A percentile compares a stretch with the other conserved stretches of the same genome.
Evolutionary conservation across 1,140 invertebrate genomes (phyloP).

Genomic region (Drosophila lacteicornis): DNA sequence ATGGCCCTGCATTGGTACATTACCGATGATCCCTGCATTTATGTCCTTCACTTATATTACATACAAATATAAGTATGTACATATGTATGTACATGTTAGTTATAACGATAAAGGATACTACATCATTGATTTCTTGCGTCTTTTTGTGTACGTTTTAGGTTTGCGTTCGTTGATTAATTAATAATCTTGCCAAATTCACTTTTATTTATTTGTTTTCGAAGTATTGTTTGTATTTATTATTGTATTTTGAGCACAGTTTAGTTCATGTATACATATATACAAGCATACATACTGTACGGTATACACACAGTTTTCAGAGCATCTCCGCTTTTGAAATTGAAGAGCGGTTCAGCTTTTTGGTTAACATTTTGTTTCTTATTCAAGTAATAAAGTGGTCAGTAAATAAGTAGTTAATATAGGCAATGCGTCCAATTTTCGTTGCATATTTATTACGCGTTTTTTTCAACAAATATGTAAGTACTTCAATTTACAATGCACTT

Average conservation of each 20-base stretch:
- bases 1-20: too few relatives aligned
- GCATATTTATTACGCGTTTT: background rate
- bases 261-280: slow-evolving; percentile 3
- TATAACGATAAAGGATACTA: background rate
- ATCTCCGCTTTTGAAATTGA: slow-evolving; percentile 7
- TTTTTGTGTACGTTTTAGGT: background rate
- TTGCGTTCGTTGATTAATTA: too few relatives aligned
- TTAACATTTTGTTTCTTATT: background rate
- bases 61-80: slow-evolving; percentile 9
- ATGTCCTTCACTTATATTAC: background rate
- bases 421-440: background rate
- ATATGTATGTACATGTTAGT: background rate
- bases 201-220: background rate
- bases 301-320: slow-evolving; percentile 12
- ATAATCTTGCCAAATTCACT: too few relatives aligned
- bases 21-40: background rate
- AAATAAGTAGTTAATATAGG: background rate
- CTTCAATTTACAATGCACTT: slow-evolving; percentile 9
- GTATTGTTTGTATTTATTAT: background rate
- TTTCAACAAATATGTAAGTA: background rate
- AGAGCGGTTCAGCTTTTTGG: background rate
- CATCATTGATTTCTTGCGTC: background rate
- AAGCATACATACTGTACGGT: slow-evolving; percentile 1
- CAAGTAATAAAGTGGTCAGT: background rate
- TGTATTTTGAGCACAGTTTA: background rate